These are phyloP conservation scores for Aleiodes alternator DNA, from an alignment of 2,888 invertebrate species.

Conservation along the genomic window DNA sequence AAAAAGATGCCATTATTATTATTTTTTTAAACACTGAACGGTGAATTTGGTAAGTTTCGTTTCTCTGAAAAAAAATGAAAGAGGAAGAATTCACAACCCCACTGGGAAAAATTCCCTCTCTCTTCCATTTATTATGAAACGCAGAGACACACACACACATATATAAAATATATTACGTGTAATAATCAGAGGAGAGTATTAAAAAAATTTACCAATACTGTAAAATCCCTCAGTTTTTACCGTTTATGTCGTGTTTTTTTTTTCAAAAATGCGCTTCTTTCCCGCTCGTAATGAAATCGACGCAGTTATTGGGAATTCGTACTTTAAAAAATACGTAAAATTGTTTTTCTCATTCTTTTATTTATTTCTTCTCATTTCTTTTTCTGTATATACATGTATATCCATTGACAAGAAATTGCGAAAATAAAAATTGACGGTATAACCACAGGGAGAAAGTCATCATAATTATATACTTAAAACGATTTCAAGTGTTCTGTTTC, in stretches of 20 bases:
- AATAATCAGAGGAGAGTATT: not conserved
- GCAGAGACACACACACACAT: no score
- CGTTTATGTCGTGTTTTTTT: not conserved
- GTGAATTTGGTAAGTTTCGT: conserved; percentile 5
- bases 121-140: no score
- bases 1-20: conserved; percentile 40
- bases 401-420: conserved; percentile 28
- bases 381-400: not conserved
- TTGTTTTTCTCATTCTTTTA: conserved; percentile 9
- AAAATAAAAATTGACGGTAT: conserved; percentile 25
- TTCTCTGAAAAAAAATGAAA: not conserved
- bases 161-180: no score
- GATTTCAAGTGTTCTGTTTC: conserved; percentile 37
- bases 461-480: conserved; percentile 35
- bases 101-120: no score
- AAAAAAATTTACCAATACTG: not conserved
- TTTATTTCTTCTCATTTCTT: not conserved
- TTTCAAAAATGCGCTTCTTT: not conserved
- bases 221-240: not conserved
- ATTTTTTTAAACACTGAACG: conserved; percentile 1
- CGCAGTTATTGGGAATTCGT: conserved; percentile 3
- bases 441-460: conserved; percentile 33
- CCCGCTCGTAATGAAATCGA: conserved; percentile 28
- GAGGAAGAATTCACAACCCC: no score
- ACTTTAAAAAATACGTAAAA: not conserved